Conservation (phyloP, 1,140 invertebrate genomes). For the Nephila pilipes region DNA sequence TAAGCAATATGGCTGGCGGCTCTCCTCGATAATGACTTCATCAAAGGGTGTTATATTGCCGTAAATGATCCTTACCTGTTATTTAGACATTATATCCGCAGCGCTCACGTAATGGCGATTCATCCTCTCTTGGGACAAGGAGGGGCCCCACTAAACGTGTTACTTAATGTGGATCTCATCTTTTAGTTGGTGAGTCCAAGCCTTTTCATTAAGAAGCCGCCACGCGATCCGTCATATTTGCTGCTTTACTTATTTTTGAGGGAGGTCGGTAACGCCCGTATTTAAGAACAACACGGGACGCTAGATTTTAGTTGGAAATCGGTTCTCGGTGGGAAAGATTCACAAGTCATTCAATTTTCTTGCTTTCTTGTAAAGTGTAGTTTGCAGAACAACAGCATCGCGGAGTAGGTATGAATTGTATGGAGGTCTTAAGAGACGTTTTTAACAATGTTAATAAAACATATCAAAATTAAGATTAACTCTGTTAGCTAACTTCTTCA, state of each 20-base stretch:
- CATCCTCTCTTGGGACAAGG: constrained; percentile 56
- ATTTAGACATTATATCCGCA: constrained; percentile 72
- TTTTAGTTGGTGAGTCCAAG: constrained; percentile 24
- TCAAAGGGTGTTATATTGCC: constrained; percentile 67
- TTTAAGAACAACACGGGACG: background rate
- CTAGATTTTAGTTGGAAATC: background rate
- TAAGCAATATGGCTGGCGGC: background rate
- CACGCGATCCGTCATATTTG: constrained; percentile 57
- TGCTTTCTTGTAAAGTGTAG: too few relatives aligned
- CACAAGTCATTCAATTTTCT: too few relatives aligned
- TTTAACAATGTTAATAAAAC: too few relatives aligned
- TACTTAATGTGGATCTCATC: constrained; percentile 73
- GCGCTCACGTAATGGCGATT: background rate
- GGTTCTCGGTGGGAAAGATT: background rate
- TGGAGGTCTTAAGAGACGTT: too few relatives aligned
- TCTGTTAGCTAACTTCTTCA: too few relatives aligned
- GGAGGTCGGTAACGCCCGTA: constrained; percentile 52
- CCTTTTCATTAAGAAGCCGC: constrained; percentile 68
- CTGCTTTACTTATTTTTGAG: constrained; percentile 58
- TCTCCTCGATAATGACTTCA: constrained; percentile 67
- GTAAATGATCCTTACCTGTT: constrained; percentile 76
- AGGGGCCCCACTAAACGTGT: constrained; percentile 60
- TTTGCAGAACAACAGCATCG: too few relatives aligned
- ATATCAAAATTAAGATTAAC: too few relatives aligned
- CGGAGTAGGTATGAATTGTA: too few relatives aligned